Base-by-base conservation (phyloP, 2,113 vertebrate species). In the Lepisosteus oculatus region DNA sequence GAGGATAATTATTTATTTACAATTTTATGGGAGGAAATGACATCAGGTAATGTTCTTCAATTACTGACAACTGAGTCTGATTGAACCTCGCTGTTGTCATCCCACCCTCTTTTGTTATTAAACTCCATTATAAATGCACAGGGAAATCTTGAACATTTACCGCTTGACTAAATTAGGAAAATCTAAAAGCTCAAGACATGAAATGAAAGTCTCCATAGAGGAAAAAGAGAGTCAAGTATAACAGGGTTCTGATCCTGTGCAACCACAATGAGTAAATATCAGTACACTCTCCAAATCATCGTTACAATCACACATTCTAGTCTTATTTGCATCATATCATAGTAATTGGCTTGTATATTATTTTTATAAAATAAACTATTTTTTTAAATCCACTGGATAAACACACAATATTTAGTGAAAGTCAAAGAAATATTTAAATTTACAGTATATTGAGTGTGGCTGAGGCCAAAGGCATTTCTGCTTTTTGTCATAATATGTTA, bases 61-160 rank as follows among this genome's bases (percentile, higher is more conserved):
- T 29, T 29, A 1, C 29, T 29, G 29, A 29, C 29, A 29, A 2
- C 29, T 29, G 29, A 29, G 29, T 29, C 29, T 29, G 29, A 29
- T 29, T 29, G 29, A 29, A 29, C 29, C 29, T 29, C 29, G 29
- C 29, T 29, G 29, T 29, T 29, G 29, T 29, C 29, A 29, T 29
- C 29, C 29, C 29, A 29, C 29, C 29, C 29, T 29, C 29, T 29
- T 29, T 29, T 29, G 29, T 29, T 29, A 29, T 29, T 29, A 29
- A 29, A 29, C 1, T 29, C 29, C 29, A 29, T 29, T 29, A 29
- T 29, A 29, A 29, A 29, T 29, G 29, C 29, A 29, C 29, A 29
- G 29, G 57, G 15, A 55, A 42, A 55, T 55, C 6, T 9, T 4
- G 86, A 83, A 81, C 1, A 79, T 67, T 76, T 69, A 61, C 64